Conservation (phyloP, 2,888 invertebrate genomes). For the Tortricodes alternella region DNA sequence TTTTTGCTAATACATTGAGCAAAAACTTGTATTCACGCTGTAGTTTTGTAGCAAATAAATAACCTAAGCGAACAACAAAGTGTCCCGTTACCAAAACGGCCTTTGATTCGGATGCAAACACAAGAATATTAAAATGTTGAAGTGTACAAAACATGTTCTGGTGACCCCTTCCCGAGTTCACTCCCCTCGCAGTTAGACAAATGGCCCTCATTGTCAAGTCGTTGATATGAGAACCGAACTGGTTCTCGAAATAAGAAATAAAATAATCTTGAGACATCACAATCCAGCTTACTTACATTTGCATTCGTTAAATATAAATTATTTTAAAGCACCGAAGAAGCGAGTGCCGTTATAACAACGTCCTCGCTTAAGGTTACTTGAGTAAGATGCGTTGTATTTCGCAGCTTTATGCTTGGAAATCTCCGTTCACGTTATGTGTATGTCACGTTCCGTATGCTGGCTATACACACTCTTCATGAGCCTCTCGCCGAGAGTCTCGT, state of each 20-base stretch:
- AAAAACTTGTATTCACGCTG: slow-evolving; percentile 18
- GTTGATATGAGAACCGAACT: slow-evolving; percentile 29
- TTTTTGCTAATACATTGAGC: background rate
- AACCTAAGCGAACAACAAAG: slow-evolving; percentile 41
- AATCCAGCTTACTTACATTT: slow-evolving; percentile 7
- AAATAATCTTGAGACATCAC: slow-evolving; percentile 8
- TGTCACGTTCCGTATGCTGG: too few relatives aligned
- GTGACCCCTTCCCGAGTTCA: slow-evolving; percentile 35
- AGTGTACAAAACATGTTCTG: slow-evolving; percentile 23
- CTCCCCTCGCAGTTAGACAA: slow-evolving; percentile 50
- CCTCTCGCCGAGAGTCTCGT: too few relatives aligned
- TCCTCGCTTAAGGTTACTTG: background rate
- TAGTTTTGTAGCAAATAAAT: slow-evolving; percentile 66
- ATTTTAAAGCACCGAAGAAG: background rate
- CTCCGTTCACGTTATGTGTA: background rate
- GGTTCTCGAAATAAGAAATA: slow-evolving; percentile 30
- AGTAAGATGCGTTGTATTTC: too few relatives aligned
- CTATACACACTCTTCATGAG: too few relatives aligned
- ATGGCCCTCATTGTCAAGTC: slow-evolving; percentile 47
- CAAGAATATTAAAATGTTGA: slow-evolving; percentile 11
- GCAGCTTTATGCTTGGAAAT: background rate
- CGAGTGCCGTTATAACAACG: background rate
- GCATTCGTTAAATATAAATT: slow-evolving; percentile 11
- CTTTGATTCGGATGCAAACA: slow-evolving; percentile 27
- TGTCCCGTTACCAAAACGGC: slow-evolving; percentile 46